Conservation (phyloP, 2,113 vertebrate species). For the Excalfactoria chinensis region DNA sequence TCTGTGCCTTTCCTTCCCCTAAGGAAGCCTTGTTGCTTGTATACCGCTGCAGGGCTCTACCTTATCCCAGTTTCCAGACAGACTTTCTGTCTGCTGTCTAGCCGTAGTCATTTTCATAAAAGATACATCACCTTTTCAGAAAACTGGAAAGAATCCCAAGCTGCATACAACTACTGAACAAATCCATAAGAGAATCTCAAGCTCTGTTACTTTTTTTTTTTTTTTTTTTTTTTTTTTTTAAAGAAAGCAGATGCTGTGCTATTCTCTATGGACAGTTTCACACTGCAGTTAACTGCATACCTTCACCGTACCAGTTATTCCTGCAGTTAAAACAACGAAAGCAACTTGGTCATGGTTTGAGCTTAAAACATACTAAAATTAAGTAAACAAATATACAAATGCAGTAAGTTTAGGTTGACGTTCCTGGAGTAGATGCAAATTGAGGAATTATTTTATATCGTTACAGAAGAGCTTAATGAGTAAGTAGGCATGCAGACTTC, state of each 20-base stretch:
- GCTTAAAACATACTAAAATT: neutral
- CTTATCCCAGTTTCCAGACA: neutral
- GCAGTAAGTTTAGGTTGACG: neutral
- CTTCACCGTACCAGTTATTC: neutral
- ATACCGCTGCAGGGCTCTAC: neutral
- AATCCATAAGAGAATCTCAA: neutral
- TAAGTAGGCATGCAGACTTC: accelerated
- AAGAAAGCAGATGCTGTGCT: neutral
- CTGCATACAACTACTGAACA: neutral
- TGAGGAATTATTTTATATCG: neutral
- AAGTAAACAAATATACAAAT: neutral
- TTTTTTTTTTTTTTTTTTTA: neutral
- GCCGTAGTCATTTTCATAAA: neutral
- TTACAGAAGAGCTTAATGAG: neutral
- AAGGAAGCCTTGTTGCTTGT: neutral
- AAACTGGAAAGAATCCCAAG: neutral
- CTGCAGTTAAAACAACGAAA: neutral
- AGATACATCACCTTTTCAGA: neutral
- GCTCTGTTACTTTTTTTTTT: accelerated
- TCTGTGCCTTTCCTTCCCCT: neutral
- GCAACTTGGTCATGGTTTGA: neutral
- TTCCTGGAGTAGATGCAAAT: neutral
- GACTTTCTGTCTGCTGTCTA: neutral
- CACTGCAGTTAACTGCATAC: neutral
- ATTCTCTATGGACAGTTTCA: neutral